phyloP scores from a whole-genome alignment of 2,797 vertebrate genomes.

The Oreortyx pictus region DNA sequence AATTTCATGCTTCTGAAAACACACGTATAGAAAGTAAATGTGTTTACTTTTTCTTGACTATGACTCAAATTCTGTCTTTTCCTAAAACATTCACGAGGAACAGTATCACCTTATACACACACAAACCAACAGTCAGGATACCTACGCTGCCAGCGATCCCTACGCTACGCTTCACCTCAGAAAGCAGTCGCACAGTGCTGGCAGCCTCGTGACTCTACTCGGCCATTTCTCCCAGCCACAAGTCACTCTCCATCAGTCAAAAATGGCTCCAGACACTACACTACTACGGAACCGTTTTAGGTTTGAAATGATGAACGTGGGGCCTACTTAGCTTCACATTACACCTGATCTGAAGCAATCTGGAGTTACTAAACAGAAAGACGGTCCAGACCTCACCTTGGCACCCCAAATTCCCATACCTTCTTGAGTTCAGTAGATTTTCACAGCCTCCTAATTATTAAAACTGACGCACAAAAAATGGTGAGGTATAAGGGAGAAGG shows the following conservation, averaged over 20 bases:
- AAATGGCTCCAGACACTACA: background rate
- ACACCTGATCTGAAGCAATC: background rate
- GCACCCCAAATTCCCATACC: background rate
- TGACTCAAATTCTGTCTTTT: background rate
- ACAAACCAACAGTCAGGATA: background rate
- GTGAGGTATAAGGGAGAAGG: background rate
- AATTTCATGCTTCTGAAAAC: background rate
- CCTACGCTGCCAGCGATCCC: background rate
- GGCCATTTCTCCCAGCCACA: background rate
- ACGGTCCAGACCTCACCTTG: background rate
- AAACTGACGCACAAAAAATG: background rate
- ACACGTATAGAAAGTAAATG: background rate
- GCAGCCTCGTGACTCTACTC: background rate
- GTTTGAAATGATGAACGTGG: background rate
- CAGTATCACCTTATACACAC: background rate
- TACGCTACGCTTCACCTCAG: background rate
- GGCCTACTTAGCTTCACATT: background rate
- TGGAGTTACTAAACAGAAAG: background rate
- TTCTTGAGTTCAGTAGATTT: background rate
- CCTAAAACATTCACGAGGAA: background rate
- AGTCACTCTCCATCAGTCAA: background rate
- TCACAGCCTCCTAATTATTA: background rate
- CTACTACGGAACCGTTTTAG: background rate
- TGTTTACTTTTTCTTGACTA: background rate
- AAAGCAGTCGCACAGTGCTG: background rate